Evolutionary conservation across 2,797 vertebrate species (phyloP).

Genomic region (Acanthornis magna): DNA sequence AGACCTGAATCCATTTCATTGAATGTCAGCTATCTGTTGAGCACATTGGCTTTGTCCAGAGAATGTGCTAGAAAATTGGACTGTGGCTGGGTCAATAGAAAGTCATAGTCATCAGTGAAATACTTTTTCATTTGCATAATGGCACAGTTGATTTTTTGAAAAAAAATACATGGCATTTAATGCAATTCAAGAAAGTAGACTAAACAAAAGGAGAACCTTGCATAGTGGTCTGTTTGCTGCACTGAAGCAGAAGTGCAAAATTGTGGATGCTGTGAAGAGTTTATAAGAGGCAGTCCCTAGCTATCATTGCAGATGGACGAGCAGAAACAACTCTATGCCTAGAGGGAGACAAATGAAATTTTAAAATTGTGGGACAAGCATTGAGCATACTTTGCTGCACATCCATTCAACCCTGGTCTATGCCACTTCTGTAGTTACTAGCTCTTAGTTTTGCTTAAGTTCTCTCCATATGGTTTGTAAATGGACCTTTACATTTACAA

Average conservation of each 20-base stretch:
- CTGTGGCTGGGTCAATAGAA: background rate
- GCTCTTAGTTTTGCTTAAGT: background rate
- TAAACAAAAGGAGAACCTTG: background rate
- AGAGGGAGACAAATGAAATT: background rate
- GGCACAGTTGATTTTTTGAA: background rate
- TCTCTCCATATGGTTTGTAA: background rate
- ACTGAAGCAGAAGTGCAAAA: background rate
- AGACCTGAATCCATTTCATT: background rate
- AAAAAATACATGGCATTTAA: background rate
- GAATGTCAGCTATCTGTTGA: background rate
- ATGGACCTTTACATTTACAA: conserved; percentile 14
- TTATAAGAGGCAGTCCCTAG: background rate
- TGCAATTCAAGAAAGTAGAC: background rate
- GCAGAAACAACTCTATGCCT: background rate
- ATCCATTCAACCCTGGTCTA: background rate
- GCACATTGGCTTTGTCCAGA: background rate
- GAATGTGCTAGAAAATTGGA: background rate
- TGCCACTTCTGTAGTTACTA: background rate
- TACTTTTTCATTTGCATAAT: background rate
- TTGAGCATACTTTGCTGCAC: rapidly evolving
- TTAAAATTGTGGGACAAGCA: background rate
- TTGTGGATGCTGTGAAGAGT: background rate
- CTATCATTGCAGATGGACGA: background rate
- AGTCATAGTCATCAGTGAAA: background rate
- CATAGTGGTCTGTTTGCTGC: background rate